Percentiles rank a stretch among this genome's conserved stretches.
These are phyloP conservation scores for Zaprionus obscuricornis DNA, from an alignment of 2,888 invertebrate genomes.

Conservation along the genomic window DNA sequence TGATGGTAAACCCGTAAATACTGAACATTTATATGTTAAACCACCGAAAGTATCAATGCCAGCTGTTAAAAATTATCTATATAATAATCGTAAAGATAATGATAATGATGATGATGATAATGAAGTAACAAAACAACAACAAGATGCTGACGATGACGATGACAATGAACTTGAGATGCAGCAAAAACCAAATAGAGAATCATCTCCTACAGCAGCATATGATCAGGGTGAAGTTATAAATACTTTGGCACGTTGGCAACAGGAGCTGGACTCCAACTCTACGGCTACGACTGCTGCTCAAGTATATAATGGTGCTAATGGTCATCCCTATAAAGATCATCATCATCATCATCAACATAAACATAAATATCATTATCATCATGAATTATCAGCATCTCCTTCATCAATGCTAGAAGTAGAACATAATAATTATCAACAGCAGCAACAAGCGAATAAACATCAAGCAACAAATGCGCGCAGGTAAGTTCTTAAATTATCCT, in stretches of 20 bases:
- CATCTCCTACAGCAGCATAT: conserved; percentile 1
- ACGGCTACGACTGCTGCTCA: conserved; percentile 30
- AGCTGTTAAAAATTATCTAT: no score
- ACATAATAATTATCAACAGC: conserved; percentile 31
- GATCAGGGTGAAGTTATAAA: conserved; percentile 45
- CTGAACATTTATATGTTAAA: conserved; percentile 38
- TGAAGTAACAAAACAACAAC: no score
- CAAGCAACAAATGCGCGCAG: conserved; percentile 76
- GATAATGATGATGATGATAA: conserved; percentile 6
- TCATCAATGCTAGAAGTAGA: conserved; percentile 36
- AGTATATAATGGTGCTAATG: conserved; percentile 53
- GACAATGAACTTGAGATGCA: background rate
- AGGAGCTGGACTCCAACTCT: conserved; percentile 48
- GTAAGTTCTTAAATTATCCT: no score
- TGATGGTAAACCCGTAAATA: conserved; percentile 29
- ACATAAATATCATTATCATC: conserved; percentile 13
- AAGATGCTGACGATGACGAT: no score
- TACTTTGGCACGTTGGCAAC: conserved; percentile 56
- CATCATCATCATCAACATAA: conserved; percentile 11
- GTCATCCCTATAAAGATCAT: conserved; percentile 36
- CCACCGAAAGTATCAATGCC: conserved; percentile 39
- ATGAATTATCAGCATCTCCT: conserved; percentile 26
- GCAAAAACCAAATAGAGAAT: background rate
- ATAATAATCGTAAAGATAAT: no score
- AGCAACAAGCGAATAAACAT: conserved; percentile 36